Conservation (phyloP, 1,140 invertebrate species). For the Drosophila biarmipes region DNA sequence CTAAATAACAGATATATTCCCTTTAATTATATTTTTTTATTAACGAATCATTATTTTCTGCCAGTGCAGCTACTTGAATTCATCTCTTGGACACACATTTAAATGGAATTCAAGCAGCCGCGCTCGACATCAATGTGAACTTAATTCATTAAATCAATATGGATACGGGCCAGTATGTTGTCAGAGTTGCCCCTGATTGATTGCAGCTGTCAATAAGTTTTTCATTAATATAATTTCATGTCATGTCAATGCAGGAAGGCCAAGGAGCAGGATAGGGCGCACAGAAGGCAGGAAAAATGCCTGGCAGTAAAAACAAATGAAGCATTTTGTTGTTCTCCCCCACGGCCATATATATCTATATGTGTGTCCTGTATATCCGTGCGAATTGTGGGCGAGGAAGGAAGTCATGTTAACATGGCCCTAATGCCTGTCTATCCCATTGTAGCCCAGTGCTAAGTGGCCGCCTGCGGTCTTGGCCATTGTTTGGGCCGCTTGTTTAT, state of each 20-base stretch:
- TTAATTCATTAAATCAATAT: constrained; percentile 72
- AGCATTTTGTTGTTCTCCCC: constrained; percentile 56
- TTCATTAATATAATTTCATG: constrained; percentile 82
- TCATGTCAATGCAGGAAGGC: constrained; percentile 56
- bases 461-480: constrained; percentile 61
- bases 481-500: constrained; percentile 55
- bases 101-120: constrained; percentile 27
- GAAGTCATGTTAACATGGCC: constrained; percentile 73
- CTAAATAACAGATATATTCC: too few species aligned
- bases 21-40: too few species aligned
- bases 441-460: constrained; percentile 61
- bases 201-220: constrained; percentile 80
- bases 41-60: neutral
- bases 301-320: constrained; percentile 74
- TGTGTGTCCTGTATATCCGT: neutral
- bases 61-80: constrained; percentile 18
- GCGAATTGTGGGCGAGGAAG: constrained; percentile 48
- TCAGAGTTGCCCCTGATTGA: constrained; percentile 67
- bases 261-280: constrained; percentile 4
- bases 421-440: constrained; percentile 59
- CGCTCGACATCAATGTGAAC: constrained; percentile 46
- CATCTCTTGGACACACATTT: constrained; percentile 31
- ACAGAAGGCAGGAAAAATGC: constrained; percentile 21
- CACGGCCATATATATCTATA: constrained; percentile 1
- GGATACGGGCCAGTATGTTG: constrained; percentile 46